Conservation (phyloP, 2,113 vertebrate genomes). For the Pristiophorus japonicus region DNA sequence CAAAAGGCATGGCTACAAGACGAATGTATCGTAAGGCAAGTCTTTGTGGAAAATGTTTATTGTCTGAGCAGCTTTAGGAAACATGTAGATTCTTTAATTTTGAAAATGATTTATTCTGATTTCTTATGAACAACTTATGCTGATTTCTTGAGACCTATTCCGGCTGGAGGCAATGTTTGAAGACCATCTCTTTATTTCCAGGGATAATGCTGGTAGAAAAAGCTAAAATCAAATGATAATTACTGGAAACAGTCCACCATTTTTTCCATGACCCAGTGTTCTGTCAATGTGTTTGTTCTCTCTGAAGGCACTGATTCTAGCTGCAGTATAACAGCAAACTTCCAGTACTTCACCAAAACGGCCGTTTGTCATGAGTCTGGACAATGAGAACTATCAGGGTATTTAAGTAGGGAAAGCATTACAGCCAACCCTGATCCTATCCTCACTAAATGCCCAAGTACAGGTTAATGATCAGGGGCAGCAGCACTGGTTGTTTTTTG, state of each 20-base stretch:
- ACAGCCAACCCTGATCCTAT: not conserved
- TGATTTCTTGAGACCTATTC: not conserved
- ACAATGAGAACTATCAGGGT: no score
- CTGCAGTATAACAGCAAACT: no score
- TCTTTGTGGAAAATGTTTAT: not conserved
- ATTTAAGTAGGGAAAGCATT: no score
- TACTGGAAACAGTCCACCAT: not conserved
- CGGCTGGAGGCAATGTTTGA: no score
- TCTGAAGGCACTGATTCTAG: no score
- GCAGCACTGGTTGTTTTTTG: not conserved
- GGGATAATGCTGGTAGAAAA: not conserved
- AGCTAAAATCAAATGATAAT: not conserved
- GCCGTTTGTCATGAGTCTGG: no score
- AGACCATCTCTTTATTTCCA: not conserved
- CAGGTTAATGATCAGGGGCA: not conserved
- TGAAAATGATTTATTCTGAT: not conserved
- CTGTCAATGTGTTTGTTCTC: not conserved
- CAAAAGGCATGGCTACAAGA: slow-evolving; percentile 51
- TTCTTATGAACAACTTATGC: not conserved
- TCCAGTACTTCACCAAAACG: no score
- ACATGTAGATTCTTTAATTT: not conserved
- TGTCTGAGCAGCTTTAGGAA: not conserved
- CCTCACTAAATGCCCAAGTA: not conserved
- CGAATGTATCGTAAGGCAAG: slow-evolving; percentile 49
- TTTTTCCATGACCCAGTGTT: not conserved